phyloP scores from a whole-genome alignment of 2,113 vertebrate species.

The Nannobrachium achirus region DNA sequence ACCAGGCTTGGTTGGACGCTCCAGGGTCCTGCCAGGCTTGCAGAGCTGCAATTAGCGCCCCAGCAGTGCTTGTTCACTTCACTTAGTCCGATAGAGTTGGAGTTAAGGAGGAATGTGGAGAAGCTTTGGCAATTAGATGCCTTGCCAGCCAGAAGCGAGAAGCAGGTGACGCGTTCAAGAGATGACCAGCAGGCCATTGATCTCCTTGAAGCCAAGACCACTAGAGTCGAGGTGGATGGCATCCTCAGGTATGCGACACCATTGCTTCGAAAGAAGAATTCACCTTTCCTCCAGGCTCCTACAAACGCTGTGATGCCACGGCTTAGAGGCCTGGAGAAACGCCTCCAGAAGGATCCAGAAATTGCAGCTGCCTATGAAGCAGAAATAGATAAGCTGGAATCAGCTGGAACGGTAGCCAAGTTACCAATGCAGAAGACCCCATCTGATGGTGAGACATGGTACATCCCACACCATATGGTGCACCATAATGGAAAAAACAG shows the following conservation, averaged over 20 bases:
- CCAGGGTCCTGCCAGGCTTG: constrained; percentile 14
- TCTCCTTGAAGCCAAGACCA: constrained; percentile 20
- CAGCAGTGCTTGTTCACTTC: constrained; percentile 21
- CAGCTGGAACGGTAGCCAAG: constrained; percentile 13
- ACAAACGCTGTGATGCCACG: constrained; percentile 22
- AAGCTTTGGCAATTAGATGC: constrained; percentile 24
- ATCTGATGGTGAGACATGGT: constrained; percentile 6
- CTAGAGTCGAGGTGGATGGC: not conserved
- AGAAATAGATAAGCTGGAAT: constrained; percentile 20
- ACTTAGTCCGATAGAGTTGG: not conserved
- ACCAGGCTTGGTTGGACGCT: constrained; percentile 31
- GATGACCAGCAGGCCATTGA: constrained; percentile 18
- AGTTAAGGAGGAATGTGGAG: constrained; percentile 26
- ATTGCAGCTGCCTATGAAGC: constrained; percentile 5
- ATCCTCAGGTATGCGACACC: constrained; percentile 19
- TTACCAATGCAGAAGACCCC: constrained; percentile 1
- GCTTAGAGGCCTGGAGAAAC: too few relatives aligned
- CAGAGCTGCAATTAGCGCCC: not conserved
- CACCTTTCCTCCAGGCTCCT: constrained; percentile 6
- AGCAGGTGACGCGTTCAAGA: constrained; percentile 22
- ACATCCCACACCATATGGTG: constrained; percentile 14
- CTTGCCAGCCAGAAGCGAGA: constrained; percentile 7
- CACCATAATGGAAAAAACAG: not conserved
- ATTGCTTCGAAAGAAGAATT: not conserved
- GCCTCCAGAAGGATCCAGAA: constrained; percentile 9